Conservation (phyloP, 2,113 vertebrate genomes). For the Platichthys stellatus region DNA sequence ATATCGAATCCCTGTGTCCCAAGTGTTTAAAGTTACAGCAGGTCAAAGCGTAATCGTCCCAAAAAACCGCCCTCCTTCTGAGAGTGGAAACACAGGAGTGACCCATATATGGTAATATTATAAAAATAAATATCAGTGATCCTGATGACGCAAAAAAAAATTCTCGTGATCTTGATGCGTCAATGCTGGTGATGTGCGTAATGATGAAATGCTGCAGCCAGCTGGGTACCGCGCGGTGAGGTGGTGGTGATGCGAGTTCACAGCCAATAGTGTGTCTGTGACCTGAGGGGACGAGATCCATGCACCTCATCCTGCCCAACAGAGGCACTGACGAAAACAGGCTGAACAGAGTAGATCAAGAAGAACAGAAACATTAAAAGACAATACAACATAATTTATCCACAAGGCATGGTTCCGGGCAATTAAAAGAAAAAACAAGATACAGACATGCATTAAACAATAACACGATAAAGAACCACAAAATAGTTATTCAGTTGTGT, state of each 20-base stretch:
- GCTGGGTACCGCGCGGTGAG: constrained; percentile 24
- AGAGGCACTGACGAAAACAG: constrained; percentile 13
- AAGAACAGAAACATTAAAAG: neutral
- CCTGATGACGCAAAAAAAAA: constrained; percentile 67
- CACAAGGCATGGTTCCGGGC: neutral
- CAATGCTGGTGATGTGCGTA: constrained; percentile 70
- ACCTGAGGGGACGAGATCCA: constrained; percentile 11
- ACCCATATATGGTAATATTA: constrained; percentile 59
- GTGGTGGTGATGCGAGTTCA: constrained; percentile 17
- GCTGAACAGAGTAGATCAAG: neutral
- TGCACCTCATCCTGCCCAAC: constrained; percentile 4
- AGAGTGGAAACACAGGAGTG: constrained; percentile 13
- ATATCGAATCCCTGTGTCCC: neutral
- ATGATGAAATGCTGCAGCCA: constrained; percentile 60
- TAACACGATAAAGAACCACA: no score
- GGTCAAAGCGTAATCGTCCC: neutral
- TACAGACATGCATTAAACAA: no score
- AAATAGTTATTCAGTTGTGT: no score
- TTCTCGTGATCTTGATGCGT: constrained; percentile 69
- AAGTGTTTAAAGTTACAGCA: neutral
- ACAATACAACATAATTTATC: neutral
- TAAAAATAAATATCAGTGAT: constrained; percentile 21
- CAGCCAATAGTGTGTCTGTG: constrained; percentile 15
- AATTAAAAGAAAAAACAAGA: no score
- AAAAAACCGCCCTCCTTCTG: neutral